Evolutionary conservation across 2,113 vertebrate genomes (phyloP).

Genomic region (Semnopithecus entellus): DNA sequence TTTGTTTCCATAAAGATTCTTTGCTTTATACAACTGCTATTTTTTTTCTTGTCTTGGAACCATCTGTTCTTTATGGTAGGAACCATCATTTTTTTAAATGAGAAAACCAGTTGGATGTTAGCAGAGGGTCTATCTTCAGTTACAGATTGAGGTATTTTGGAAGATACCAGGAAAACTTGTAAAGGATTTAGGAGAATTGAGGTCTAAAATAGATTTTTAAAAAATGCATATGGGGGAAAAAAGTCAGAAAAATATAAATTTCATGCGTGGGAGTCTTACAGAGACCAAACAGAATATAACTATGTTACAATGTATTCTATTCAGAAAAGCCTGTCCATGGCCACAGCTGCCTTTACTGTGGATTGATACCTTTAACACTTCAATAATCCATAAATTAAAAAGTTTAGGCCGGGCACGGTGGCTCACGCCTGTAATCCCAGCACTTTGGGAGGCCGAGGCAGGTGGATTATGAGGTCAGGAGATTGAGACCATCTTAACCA

Average conservation of each 20-base stretch:
- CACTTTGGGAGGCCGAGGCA: too few relatives aligned
- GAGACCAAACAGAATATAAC: background rate
- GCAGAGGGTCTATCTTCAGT: background rate
- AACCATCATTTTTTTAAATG: background rate
- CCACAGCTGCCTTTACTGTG: background rate
- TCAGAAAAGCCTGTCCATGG: background rate
- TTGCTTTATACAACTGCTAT: background rate
- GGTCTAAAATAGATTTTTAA: background rate
- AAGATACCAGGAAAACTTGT: background rate
- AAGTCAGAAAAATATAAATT: background rate
- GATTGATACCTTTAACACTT: background rate
- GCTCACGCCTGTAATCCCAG: too few relatives aligned
- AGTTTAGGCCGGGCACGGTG: background rate
- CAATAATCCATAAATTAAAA: background rate
- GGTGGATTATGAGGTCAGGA: too few relatives aligned
- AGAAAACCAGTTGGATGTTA: background rate
- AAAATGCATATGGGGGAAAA: background rate
- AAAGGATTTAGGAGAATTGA: background rate
- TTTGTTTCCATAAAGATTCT: background rate
- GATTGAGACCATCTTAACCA: too few relatives aligned
- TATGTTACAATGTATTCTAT: background rate
- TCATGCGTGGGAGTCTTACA: background rate
- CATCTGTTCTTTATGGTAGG: background rate
- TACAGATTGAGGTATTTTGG: background rate
- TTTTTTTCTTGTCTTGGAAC: background rate